phyloP scores from a whole-genome alignment of 2,888 invertebrate species.

The Biston stratarius region DNA sequence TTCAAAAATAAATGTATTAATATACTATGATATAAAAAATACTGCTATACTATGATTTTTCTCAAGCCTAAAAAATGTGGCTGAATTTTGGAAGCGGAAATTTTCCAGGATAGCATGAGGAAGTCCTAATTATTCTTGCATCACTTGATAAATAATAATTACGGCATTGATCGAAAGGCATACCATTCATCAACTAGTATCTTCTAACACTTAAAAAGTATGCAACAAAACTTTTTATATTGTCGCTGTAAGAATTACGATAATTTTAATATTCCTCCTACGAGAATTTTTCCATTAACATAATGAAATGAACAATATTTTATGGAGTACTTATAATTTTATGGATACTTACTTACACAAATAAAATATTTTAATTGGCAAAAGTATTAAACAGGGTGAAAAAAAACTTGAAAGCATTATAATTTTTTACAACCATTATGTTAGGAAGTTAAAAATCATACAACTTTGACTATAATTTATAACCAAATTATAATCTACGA shows the following conservation, averaged over 20 bases:
- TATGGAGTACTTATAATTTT: constrained; percentile 11
- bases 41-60: too few relatives aligned
- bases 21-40: too few relatives aligned
- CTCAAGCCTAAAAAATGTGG: too few relatives aligned
- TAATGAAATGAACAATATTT: constrained; percentile 10
- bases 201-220: background rate
- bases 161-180: too few relatives aligned
- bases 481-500: too few relatives aligned
- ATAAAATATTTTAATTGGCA: constrained; percentile 5
- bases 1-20: too few relatives aligned
- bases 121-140: too few relatives aligned
- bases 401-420: background rate
- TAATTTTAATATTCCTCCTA: background rate
- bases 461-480: too few relatives aligned
- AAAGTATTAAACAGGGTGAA: constrained; percentile 7
- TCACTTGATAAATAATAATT: too few relatives aligned
- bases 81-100: too few relatives aligned
- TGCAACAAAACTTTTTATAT: constrained; percentile 3
- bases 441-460: background rate
- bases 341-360: constrained; percentile 9
- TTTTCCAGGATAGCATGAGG: too few relatives aligned
- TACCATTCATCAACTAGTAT: too few relatives aligned
- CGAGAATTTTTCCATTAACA: constrained; percentile 1
- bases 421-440: background rate
- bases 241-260: background rate